Evolutionary conservation across 2,888 invertebrate species (phyloP).

Genomic region (Peribatodes rhomboidaria): DNA sequence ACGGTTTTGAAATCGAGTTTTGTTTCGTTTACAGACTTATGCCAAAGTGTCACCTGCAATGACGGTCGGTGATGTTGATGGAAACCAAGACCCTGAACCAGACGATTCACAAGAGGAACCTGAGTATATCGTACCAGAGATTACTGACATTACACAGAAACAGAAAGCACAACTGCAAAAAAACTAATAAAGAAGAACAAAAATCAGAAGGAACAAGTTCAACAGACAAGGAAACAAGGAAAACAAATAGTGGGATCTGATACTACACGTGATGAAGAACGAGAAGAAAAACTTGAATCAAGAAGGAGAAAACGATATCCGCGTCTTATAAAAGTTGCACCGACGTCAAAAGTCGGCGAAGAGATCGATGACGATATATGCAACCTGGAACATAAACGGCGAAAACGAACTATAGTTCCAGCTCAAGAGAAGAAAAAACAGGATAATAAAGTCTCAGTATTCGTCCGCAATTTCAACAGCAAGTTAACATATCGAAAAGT

Average conservation of each 20-base stretch:
- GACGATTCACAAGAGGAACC: not conserved
- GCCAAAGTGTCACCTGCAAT: conserved; percentile 70
- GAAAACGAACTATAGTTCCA: not conserved
- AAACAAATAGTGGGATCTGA: no score
- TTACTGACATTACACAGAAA: not conserved
- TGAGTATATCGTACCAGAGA: not conserved
- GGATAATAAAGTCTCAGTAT: not conserved
- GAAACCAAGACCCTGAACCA: not conserved
- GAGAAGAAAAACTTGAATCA: not conserved
- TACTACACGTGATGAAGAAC: no score
- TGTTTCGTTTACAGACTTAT: conserved; percentile 67
- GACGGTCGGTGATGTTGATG: conserved; percentile 53
- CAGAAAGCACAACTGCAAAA: not conserved
- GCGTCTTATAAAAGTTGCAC: not conserved
- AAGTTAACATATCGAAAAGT: not conserved
- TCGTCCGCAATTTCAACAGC: conserved; percentile 9
- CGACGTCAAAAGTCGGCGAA: not conserved
- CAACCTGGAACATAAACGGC: conserved; percentile 4
- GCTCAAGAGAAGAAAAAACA: not conserved
- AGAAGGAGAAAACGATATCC: not conserved
- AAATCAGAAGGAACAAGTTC: no score
- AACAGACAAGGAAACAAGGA: not conserved
- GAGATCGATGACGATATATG: not conserved
- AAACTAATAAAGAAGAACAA: not conserved
- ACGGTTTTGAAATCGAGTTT: not conserved